Evolutionary conservation across 2,888 invertebrate genomes (phyloP), one percentile per base, ranked within the genome.

Genomic region (Macrosoma leucophasiata): DNA sequence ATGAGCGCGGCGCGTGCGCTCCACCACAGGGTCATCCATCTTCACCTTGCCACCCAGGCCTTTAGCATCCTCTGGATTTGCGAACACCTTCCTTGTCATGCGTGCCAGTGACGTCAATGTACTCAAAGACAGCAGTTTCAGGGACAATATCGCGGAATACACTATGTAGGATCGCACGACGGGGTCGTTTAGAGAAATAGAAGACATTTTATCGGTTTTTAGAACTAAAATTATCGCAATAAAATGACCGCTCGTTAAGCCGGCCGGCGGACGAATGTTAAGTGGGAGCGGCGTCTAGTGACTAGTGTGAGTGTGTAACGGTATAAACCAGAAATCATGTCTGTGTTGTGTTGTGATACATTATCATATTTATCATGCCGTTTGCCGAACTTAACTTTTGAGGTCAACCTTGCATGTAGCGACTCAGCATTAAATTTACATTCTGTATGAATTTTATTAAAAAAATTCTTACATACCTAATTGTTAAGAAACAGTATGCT

Each of bases 1-100:
- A 58, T 91, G 90, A 7, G 90, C 90, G 56, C 89, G 69, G 1
- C 82, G 62, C 1, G 71, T 37, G 3, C 82, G 59, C 48, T 82
- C 81, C 13, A 82, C 58, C 1, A 41, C 48, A 0, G 62, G 65
- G 36, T 81, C 74, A 20, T 76, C 78, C 27, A 44, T 64, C 48
- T 70, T 78, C 33, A 82, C 67, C 44, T 69, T 74, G 6, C 35
- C 35, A n/a, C 26, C 21, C 0, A 30, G n/a, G 18, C 26, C 17
- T 25, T 35, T 21, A 13, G 22, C 13, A 20, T 36, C 35, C 18
- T 72, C 73, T 18, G 60, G 60, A 21, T 69, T 72, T 0, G 68
- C 57, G 35, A 67, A 70, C 14, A 62, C 62, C n/a, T 62, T 62
- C 23, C 64, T 65, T 0, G 21, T 8, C 15, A 42, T 39, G 10